Percentiles rank a stretch among this genome's conserved stretches.
Evolutionary conservation across 2,797 vertebrate species (phyloP).

Genomic region (Bucorvus abyssinicus): DNA sequence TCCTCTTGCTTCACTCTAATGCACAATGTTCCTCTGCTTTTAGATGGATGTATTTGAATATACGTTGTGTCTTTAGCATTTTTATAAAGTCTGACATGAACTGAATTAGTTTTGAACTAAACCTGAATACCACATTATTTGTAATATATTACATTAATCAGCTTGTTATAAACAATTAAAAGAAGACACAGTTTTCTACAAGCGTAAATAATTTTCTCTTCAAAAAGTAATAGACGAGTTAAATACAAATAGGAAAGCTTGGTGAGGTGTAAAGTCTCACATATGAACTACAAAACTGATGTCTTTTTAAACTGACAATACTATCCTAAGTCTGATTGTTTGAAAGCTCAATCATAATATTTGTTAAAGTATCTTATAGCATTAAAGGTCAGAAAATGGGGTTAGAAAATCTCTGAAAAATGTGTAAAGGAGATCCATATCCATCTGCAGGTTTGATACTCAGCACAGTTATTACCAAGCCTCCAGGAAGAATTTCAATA

Average conservation of each 20-base stretch:
- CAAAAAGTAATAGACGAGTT: slow-evolving; percentile 1
- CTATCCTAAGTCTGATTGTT: slow-evolving; percentile 16
- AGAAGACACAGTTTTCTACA: slow-evolving; percentile 37
- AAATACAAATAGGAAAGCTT: slow-evolving; percentile 23
- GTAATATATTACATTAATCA: slow-evolving; percentile 53
- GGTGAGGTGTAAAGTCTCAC: background rate
- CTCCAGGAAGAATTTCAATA: background rate
- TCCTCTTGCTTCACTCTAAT: slow-evolving; percentile 48
- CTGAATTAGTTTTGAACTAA: background rate
- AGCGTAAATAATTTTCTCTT: slow-evolving; percentile 10
- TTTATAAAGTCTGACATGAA: slow-evolving; percentile 24
- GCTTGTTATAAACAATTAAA: slow-evolving; percentile 27
- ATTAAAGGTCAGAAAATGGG: background rate
- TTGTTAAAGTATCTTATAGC: background rate
- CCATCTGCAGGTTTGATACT: background rate
- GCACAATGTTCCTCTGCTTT: slow-evolving; percentile 32
- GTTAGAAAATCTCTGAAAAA: slow-evolving; percentile 2
- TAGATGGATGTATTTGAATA: slow-evolving; percentile 11
- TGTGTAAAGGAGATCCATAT: background rate
- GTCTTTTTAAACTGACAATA: slow-evolving; percentile 53
- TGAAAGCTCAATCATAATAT: slow-evolving; percentile 33
- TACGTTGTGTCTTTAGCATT: background rate
- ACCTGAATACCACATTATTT: slow-evolving; percentile 2
- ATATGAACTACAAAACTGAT: background rate
- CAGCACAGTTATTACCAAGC: background rate